Conservation (phyloP, 1,140 invertebrate genomes). For the Pseudomyrmex gracilis region DNA sequence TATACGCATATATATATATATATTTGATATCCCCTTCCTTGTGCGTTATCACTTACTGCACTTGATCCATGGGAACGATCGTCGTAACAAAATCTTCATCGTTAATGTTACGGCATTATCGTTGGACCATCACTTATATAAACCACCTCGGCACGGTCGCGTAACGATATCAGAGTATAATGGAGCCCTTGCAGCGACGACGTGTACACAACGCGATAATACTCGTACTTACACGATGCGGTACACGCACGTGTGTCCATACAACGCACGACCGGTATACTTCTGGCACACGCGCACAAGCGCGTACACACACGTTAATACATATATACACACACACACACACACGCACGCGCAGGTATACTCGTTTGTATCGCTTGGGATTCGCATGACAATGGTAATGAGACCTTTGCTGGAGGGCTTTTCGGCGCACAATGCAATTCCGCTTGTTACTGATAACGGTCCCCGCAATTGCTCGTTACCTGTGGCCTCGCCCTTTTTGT, state of each 20-base stretch:
- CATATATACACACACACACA: neutral
- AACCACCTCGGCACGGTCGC: slow-evolving; percentile 53
- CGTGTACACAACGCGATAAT: slow-evolving; percentile 69
- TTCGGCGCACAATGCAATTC: slow-evolving; percentile 72
- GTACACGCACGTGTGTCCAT: slow-evolving; percentile 37
- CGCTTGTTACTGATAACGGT: slow-evolving; percentile 70
- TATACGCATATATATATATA: no score
- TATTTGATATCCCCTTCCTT: no score
- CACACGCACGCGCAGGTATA: neutral
- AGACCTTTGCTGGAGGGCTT: slow-evolving; percentile 62
- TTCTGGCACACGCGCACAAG: neutral
- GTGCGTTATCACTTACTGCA: neutral
- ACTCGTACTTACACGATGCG: slow-evolving; percentile 56
- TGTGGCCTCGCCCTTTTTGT: slow-evolving; percentile 16
- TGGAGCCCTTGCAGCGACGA: slow-evolving; percentile 63
- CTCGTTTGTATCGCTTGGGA: slow-evolving; percentile 67
- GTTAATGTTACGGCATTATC: slow-evolving; percentile 70
- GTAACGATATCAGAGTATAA: slow-evolving; percentile 72
- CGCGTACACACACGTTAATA: neutral
- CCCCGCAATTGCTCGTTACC: slow-evolving; percentile 68
- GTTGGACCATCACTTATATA: slow-evolving; percentile 52
- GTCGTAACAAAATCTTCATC: slow-evolving; percentile 65
- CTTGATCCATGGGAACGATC: slow-evolving; percentile 33
- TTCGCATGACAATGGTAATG: slow-evolving; percentile 67
- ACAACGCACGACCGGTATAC: neutral